A percentile compares a stretch with the other conserved stretches of the same genome.
Evolutionary conservation across 2,113 vertebrate genomes (phyloP).

Genomic region (Sclerurus mexicanus): DNA sequence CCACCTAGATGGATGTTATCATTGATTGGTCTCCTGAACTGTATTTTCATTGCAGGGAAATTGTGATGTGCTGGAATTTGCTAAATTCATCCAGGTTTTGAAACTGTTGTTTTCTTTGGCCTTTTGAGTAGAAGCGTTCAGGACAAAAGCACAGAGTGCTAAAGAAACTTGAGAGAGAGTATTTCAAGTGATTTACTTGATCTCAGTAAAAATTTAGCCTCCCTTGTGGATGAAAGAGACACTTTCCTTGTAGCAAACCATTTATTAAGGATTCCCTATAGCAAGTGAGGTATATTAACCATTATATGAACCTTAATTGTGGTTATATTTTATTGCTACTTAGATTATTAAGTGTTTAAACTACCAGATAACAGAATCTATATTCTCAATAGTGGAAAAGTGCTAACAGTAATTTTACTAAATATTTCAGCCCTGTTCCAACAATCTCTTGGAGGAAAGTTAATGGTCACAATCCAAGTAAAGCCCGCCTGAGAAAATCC

Average conservation of each 20-base stretch:
- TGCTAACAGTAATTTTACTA: conserved; percentile 61
- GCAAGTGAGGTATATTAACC: conserved; percentile 52
- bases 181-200: conserved; percentile 3
- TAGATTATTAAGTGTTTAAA: conserved; percentile 72
- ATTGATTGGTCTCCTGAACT: not conserved
- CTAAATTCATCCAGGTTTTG: not conserved
- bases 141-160: not conserved
- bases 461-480: conserved; percentile 92
- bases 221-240: not conserved
- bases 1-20: accelerated
- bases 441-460: conserved; percentile 97
- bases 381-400: conserved; percentile 22
- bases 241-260: not conserved
- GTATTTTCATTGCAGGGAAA: not conserved
- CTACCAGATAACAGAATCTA: conserved; percentile 64
- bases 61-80: not conserved
- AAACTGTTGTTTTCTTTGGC: not conserved
- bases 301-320: conserved; percentile 59
- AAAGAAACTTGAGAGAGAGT: not conserved
- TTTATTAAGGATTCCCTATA: conserved; percentile 21
- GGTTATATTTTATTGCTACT: conserved; percentile 66
- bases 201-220: not conserved
- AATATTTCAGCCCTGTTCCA: conserved; percentile 87
- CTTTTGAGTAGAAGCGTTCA: not conserved
- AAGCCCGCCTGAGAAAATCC: conserved; percentile 91